Evolutionary conservation across 2,113 vertebrate species (phyloP).

Genomic region (Hippocampus guttulatus): DNA sequence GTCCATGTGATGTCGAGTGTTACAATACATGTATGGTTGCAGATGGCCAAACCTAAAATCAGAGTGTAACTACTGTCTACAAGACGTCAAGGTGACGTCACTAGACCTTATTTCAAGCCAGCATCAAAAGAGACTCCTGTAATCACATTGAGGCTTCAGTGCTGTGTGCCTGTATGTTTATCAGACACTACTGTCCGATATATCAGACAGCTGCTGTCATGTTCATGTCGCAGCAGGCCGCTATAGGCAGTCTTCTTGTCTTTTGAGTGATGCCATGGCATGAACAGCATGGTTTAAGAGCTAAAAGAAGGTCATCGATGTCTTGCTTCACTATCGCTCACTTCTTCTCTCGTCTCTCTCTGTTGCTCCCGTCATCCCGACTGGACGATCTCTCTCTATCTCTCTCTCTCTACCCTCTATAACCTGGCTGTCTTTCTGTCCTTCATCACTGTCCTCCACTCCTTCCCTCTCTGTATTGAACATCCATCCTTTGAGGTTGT

Average conservation of each 20-base stretch:
- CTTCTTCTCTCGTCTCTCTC: slow-evolving; percentile 57
- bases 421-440: slow-evolving; percentile 65
- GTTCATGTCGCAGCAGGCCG: slow-evolving; percentile 64
- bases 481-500: slow-evolving; percentile 33
- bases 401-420: slow-evolving; percentile 51
- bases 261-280: slow-evolving; percentile 66
- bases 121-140: neutral
- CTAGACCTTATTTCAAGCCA: neutral
- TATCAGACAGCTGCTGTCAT: slow-evolving; percentile 67
- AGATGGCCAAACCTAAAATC: neutral
- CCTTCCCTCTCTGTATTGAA: slow-evolving; percentile 33
- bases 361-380: slow-evolving; percentile 67
- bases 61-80: neutral
- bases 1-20: too few species aligned
- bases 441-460: slow-evolving; percentile 60
- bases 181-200: slow-evolving; percentile 55
- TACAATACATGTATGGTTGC: too few species aligned
- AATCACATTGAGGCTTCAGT: neutral
- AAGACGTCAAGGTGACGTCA: neutral
- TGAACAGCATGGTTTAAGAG: slow-evolving; percentile 69
- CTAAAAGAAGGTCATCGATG: slow-evolving; percentile 71
- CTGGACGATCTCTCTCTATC: slow-evolving; percentile 64
- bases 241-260: slow-evolving; percentile 66
- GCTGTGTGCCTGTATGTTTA: slow-evolving; percentile 21
- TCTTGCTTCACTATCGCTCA: slow-evolving; percentile 64